A percentile compares a stretch with the other conserved stretches of the same genome.
Evolutionary conservation across 2,113 vertebrate species (phyloP).

Genomic region (human): DNA sequence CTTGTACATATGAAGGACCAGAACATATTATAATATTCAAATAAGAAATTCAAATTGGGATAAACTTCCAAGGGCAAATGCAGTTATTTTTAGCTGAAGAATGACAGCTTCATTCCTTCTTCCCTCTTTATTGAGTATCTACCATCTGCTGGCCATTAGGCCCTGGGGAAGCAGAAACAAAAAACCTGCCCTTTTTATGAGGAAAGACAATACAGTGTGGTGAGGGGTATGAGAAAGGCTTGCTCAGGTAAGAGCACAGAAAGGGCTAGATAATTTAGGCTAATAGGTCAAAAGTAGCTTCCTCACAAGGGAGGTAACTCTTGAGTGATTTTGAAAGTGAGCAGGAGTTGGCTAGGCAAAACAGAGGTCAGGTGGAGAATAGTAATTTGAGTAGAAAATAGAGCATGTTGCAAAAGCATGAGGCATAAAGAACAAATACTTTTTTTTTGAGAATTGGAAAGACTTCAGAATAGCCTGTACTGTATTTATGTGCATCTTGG

Average conservation of each 20-base stretch:
- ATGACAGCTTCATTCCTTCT: neutral
- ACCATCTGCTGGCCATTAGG: neutral
- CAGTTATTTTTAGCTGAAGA: neutral
- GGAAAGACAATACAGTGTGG: neutral
- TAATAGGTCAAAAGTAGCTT: neutral
- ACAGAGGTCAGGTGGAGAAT: neutral
- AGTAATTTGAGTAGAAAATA: neutral
- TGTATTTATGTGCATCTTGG: neutral
- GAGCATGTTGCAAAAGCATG: neutral
- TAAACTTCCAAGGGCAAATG: neutral
- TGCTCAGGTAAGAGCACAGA: neutral
- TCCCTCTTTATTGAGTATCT: neutral
- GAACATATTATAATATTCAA: neutral
- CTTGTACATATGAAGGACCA: neutral
- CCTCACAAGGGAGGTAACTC: neutral
- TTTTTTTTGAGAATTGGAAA: conserved; percentile 24
- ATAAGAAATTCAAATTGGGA: neutral
- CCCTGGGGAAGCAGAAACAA: neutral
- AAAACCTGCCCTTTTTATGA: neutral
- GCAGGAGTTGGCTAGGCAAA: neutral
- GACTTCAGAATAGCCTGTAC: neutral
- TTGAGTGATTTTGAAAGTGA: neutral
- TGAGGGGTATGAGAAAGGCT: neutral
- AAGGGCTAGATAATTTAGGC: neutral
- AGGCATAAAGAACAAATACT: conserved; percentile 1